A percentile compares a stretch with the other conserved stretches of the same genome.
These are phyloP conservation scores for Okamejei kenojei DNA, from an alignment of 2,797 vertebrate genomes.

Conservation along the genomic window DNA sequence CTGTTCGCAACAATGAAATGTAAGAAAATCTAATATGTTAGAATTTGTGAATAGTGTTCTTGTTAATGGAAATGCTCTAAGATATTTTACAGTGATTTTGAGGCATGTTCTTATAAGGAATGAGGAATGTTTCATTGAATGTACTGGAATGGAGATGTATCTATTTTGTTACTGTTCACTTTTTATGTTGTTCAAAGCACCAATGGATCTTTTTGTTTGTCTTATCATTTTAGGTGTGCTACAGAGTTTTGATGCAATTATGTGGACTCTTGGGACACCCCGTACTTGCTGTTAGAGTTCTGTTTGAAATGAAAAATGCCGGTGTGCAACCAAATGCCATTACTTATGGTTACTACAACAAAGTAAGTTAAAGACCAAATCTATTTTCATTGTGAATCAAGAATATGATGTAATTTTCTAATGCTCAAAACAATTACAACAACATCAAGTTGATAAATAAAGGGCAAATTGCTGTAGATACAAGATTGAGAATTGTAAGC, in stretches of 20 bases:
- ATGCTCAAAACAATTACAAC: neutral
- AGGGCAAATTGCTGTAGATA: neutral
- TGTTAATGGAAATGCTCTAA: neutral
- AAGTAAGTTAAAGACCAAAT: constrained; percentile 52
- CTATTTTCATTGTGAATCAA: neutral
- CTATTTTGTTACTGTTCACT: neutral
- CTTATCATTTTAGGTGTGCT: constrained; percentile 73
- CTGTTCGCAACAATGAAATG: too few relatives aligned
- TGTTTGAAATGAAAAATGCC: constrained; percentile 93
- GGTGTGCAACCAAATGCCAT: constrained; percentile 90
- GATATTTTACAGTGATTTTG: neutral
- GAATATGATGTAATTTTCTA: neutral
- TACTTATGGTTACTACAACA: constrained; percentile 84
- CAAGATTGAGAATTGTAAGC: neutral
- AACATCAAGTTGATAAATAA: neutral
- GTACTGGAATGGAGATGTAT: neutral
- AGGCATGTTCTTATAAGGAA: neutral
- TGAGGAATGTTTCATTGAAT: neutral
- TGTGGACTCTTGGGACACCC: constrained; percentile 87
- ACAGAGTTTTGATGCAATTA: constrained; percentile 94
- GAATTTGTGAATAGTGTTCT: neutral
- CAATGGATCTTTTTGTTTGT: neutral
- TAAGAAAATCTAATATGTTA: neutral
- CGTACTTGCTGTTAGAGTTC: constrained; percentile 86
- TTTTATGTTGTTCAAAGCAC: neutral